Evolutionary conservation across 2,797 vertebrate species (phyloP).

Genomic region (Bucorvus abyssinicus): DNA sequence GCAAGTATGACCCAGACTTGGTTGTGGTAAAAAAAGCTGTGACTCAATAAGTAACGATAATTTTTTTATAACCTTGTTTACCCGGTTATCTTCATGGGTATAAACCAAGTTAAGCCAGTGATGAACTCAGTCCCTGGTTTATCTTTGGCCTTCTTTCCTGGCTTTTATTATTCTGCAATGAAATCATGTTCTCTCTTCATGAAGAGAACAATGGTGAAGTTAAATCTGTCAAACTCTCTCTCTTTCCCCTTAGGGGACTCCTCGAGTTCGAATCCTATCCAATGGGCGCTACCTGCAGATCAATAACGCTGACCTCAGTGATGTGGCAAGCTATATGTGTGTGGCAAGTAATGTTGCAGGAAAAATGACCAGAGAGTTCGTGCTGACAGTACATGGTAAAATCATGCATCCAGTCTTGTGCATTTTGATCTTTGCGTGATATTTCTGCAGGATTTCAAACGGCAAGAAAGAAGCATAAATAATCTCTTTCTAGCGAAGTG

Average conservation of each 20-base stretch:
- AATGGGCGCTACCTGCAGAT: constrained; percentile 91
- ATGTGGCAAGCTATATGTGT: constrained; percentile 89
- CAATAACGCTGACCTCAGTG: constrained; percentile 87
- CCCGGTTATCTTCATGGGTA: background rate
- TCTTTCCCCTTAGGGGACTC: constrained; percentile 78
- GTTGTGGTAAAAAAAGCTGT: background rate
- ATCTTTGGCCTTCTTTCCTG: background rate
- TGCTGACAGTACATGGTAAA: constrained; percentile 90
- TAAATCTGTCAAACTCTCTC: background rate
- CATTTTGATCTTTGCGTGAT: background rate
- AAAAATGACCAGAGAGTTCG: constrained; percentile 85
- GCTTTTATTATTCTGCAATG: background rate
- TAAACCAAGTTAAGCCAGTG: background rate
- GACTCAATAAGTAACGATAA: background rate
- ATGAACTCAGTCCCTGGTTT: background rate
- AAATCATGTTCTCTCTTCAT: background rate
- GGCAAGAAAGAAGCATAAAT: background rate
- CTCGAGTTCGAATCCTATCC: constrained; percentile 89
- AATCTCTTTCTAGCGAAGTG: background rate
- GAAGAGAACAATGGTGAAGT: background rate
- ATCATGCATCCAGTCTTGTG: background rate
- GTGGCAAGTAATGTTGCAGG: constrained; percentile 94
- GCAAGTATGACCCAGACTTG: background rate
- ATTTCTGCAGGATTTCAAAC: background rate
- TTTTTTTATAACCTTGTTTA: background rate